Percentiles rank a stretch among this genome's conserved stretches.
Conservation (phyloP, 2,888 invertebrate species). For the Abrostola triplasia region DNA sequence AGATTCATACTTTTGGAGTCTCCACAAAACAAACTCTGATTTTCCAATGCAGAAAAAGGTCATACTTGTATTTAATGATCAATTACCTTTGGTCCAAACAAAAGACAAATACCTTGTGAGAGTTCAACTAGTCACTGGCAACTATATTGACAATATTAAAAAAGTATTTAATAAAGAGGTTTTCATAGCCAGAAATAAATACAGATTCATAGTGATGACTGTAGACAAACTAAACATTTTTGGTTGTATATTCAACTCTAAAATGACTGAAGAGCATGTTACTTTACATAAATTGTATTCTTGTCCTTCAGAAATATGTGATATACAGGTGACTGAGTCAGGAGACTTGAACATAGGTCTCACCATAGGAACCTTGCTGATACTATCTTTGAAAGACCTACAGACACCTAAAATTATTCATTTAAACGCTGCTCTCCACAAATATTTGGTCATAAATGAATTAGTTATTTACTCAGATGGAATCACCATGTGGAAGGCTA, state of each 20-base stretch:
- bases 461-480: slow-evolving; percentile 76
- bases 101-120: slow-evolving; percentile 59
- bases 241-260: slow-evolving; percentile 63
- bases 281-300: slow-evolving; percentile 65
- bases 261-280: slow-evolving; percentile 53
- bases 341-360: slow-evolving; percentile 63
- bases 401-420: slow-evolving; percentile 63
- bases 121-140: slow-evolving; percentile 43
- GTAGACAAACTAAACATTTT: slow-evolving; percentile 69
- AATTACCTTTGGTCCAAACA: slow-evolving; percentile 42
- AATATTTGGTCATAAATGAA: slow-evolving; percentile 62
- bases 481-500: slow-evolving; percentile 73
- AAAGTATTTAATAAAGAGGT: slow-evolving; percentile 51
- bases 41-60: slow-evolving; percentile 62
- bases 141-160: slow-evolving; percentile 48
- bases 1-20: slow-evolving; percentile 59
- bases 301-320: slow-evolving; percentile 73
- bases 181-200: slow-evolving; percentile 30
- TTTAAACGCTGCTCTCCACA: slow-evolving; percentile 74
- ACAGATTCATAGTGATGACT: slow-evolving; percentile 61
- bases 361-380: slow-evolving; percentile 73
- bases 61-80: slow-evolving; percentile 43
- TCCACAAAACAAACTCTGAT: slow-evolving; percentile 67
- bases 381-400: slow-evolving; percentile 57
- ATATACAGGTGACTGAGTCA: slow-evolving; percentile 61